These are phyloP conservation scores for Zoanthus sociatus DNA, from an alignment of 92 coral and sea anemone species.

Conservation along the genomic window DNA sequence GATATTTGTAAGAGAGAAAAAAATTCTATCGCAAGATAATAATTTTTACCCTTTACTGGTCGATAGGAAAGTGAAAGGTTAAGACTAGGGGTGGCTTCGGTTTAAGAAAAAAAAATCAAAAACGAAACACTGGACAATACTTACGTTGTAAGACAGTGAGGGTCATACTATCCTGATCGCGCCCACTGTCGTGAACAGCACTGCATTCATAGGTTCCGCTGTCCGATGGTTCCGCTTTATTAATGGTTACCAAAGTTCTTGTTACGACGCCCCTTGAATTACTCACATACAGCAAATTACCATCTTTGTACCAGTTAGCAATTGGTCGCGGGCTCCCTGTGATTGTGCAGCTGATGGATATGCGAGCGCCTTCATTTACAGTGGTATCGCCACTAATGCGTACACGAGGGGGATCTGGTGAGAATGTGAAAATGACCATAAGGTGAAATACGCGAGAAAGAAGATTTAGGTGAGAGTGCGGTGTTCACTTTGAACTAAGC, in stretches of 20 bases:
- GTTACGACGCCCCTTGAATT: slow-evolving; percentile 45
- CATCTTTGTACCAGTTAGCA: slow-evolving; percentile 85
- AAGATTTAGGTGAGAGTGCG: neutral
- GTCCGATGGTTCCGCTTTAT: slow-evolving; percentile 52
- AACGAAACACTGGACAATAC: neutral
- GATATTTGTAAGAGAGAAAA: too few relatives aligned
- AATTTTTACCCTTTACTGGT: too few relatives aligned
- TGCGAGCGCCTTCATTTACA: slow-evolving; percentile 70
- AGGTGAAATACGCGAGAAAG: neutral
- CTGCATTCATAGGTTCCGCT: slow-evolving; percentile 78
- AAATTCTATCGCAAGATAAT: too few relatives aligned
- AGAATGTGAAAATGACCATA: neutral
- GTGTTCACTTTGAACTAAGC: too few relatives aligned
- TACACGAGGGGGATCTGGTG: slow-evolving; percentile 30
- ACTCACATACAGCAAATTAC: slow-evolving; percentile 25
- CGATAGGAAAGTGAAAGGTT: neutral
- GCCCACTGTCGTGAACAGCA: slow-evolving; percentile 73
- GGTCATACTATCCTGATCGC: slow-evolving; percentile 54
- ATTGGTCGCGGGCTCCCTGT: slow-evolving; percentile 87
- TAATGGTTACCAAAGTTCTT: slow-evolving; percentile 55
- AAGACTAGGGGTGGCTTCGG: neutral
- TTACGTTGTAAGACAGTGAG: slow-evolving; percentile 71
- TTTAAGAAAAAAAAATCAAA: too few relatives aligned
- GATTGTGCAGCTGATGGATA: slow-evolving; percentile 62
- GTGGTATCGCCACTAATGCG: slow-evolving; percentile 23